Evolutionary conservation across 2,113 vertebrate species (phyloP).

Genomic region (Pongo abelii): DNA sequence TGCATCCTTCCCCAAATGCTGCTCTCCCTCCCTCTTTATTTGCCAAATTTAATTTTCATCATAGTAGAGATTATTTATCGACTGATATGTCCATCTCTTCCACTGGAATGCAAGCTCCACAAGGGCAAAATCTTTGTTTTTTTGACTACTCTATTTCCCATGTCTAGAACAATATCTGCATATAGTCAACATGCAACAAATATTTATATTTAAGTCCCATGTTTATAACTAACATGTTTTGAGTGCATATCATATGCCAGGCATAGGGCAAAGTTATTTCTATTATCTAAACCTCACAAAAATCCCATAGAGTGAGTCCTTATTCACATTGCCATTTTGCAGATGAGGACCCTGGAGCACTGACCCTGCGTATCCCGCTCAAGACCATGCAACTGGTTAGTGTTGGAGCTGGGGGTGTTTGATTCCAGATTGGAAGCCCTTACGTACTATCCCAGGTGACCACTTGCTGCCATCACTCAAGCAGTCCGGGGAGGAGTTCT

Average conservation of each 20-base stretch:
- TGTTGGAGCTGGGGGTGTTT: not conserved
- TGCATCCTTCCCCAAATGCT: not conserved
- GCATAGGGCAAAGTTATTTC: not conserved
- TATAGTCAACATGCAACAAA: not conserved
- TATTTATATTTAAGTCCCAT: not conserved
- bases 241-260: not conserved
- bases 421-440: not conserved
- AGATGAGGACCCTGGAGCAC: not conserved
- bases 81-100: not conserved
- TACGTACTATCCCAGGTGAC: not conserved
- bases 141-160: not conserved
- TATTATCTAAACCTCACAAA: not conserved
- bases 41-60: not conserved
- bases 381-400: not conserved
- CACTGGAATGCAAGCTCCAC: not conserved
- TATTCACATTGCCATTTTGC: not conserved
- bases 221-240: not conserved
- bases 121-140: not conserved
- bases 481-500: not conserved
- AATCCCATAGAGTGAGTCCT: not conserved
- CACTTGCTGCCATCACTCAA: not conserved
- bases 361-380: not conserved
- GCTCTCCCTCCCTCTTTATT: not conserved
- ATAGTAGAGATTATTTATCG: not conserved
- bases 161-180: not conserved